Conservation (phyloP, 1,140 invertebrate species). For the Oncopodura yosiiana region DNA sequence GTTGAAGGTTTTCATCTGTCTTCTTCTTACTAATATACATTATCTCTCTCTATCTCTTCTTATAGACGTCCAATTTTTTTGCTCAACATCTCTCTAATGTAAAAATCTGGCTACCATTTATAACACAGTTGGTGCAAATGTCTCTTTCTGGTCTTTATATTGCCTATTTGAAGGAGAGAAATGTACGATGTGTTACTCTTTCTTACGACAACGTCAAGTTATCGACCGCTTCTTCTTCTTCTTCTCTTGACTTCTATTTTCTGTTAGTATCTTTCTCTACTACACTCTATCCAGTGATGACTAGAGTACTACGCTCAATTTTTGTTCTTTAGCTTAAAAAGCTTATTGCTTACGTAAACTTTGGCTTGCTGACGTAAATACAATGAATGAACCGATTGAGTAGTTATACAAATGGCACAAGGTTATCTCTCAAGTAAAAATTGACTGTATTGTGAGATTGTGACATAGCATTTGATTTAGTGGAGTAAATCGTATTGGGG, state of each 20-base stretch:
- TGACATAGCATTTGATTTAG: no score
- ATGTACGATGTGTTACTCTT: no score
- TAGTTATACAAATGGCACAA: no score
- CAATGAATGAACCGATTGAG: neutral
- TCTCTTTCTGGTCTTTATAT: no score
- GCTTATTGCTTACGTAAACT: neutral
- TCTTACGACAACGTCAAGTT: constrained; percentile 2
- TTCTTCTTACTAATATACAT: neutral
- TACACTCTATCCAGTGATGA: neutral
- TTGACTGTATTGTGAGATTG: no score
- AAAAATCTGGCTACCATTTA: neutral
- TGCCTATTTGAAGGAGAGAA: neutral
- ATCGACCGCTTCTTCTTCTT: constrained; percentile 9
- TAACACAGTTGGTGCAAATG: neutral
- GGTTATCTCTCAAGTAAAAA: no score
- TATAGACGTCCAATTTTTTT: neutral
- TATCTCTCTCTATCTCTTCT: neutral
- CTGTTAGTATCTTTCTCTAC: neutral
- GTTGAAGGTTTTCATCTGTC: no score
- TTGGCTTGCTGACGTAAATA: neutral
- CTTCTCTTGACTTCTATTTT: neutral
- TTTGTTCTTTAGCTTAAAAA: neutral
- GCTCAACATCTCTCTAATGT: neutral
- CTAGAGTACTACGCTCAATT: neutral
- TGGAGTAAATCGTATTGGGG: no score